A percentile compares a stretch with the other conserved stretches of the same genome.
These are phyloP conservation scores for Ptyas mucosa DNA, from an alignment of 2,113 vertebrate genomes.

Conservation along the genomic window DNA sequence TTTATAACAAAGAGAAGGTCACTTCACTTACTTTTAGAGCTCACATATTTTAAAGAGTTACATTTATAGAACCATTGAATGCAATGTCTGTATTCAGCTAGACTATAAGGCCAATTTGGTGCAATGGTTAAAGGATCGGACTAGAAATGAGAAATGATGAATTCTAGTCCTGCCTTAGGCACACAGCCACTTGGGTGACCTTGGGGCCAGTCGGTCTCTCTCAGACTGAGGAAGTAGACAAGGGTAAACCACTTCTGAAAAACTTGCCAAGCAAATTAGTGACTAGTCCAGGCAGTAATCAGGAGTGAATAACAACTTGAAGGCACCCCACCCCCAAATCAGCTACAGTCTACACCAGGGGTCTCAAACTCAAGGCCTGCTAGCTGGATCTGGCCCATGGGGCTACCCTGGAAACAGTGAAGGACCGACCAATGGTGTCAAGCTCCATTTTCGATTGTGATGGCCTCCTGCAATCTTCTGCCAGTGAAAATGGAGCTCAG, in stretches of 20 bases:
- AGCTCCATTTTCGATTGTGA: no score
- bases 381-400: no score
- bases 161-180: not conserved
- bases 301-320: not conserved
- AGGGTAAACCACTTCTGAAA: not conserved
- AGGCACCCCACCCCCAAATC: not conserved
- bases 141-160: not conserved
- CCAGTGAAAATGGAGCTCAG: no score
- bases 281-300: not conserved
- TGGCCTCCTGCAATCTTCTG: no score
- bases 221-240: not conserved
- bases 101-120: not conserved
- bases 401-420: no score
- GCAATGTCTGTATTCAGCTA: not conserved
- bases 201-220: not conserved
- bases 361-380: no score
- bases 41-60: not conserved
- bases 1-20: not conserved
- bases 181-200: not conserved
- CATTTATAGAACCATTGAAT: not conserved
- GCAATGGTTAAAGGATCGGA: not conserved
- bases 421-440: no score
- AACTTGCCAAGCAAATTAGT: not conserved
- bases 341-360: not conserved
- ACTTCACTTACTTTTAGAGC: not conserved